Base-by-base conservation (phyloP, 2,113 vertebrate species). In the Galemys pyrenaicus region DNA sequence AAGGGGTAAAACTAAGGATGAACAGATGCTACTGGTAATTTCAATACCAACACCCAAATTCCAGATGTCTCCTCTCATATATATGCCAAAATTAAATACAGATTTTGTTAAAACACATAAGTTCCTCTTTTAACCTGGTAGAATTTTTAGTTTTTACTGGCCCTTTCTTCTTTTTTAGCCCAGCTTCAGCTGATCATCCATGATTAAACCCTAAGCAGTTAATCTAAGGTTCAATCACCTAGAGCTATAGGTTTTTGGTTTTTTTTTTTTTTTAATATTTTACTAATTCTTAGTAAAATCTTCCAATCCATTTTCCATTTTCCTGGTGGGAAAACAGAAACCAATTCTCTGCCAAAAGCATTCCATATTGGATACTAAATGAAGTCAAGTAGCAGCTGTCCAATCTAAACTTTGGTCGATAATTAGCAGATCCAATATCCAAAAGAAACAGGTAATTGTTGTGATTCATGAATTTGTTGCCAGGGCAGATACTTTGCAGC, bases 331-430 rank as follows among this genome's bases (percentile, higher is more conserved):
- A 95, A 96, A 96, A 96, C 95, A 95, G 92, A 92, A 95, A 80
- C 78, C 56, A 83, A 70, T 91, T 83, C 79, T 97, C 94, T 98
- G 98, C 98, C 98, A 98, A 98, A 92, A 97, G 80, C 60, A 75
- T 87, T 96, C 97, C 95, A 82, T 96, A 92, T 95, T 96, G 95
- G 97, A 94, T 96, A 95, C 84, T 96, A 90, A 97, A 97, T 51
- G 93, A 97, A 98, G 97, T 96, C 97, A 98, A 96, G 97, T 97
- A 98, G 96, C 98, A 98, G 98, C 98, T 98, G 98, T 97, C 97
- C 97, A 97, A 90, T 96, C 96, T 97, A 97, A 98, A 97, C 96
- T 98, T 97, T 35, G 65, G 81, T 97, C 97, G 95, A 96, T 97
- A 98, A 97, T 98, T 98, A 98, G 96, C 88, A 96, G 92, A 97